Base-by-base conservation (phyloP, 2,113 vertebrate genomes). In the Microtus montanus region DNA sequence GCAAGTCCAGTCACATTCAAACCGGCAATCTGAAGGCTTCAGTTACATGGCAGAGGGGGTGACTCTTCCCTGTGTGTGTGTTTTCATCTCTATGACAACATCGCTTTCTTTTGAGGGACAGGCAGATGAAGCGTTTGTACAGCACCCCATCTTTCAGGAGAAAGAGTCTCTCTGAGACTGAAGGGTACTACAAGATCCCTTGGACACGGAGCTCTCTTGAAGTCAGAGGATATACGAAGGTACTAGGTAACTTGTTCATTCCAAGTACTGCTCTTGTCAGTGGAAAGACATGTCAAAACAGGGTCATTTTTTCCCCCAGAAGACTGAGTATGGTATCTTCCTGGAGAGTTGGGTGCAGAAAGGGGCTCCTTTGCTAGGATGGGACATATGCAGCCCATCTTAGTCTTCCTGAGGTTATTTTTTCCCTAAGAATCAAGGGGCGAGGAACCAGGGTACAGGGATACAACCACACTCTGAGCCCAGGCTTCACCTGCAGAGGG, bases 331-430 rank as follows among this genome's bases (percentile, higher is more conserved):
- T 41, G 7, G 22, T 38, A 83, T 41, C 30, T 71, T 91, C 71
- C 47, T 13, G n/a, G 61, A 33, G 24, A 47, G 17, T 38, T 63
- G 22, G 86, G 35, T 41, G 61, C 35, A n/a, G 68, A n/a, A 92
- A 92, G 64, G 33, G 22, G 2, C 3, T 1, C 9, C 15, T 0
- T 49, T 41, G 11, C 28, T 3, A 30, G 11, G 35, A 66, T 41
- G n/a, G 8, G 13, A n/a, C n/a, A 35, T 1, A 20, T 0, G 5
- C 1, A 5, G 1, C 5, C 84, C 22, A 47, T 22, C 13, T 41
- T 3, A 4, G 10, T 19, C 2, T 38, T 73, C 47, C 73, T 15
- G 20, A 93, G 6, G 49, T 0, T 12, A 1, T 66, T 49, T 35
- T 33, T n/a, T 4, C 2, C 19, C 12, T 14, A 28, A 54, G 74